These are phyloP conservation scores for Oegoconia quadripuncta DNA, from an alignment of 2,888 invertebrate genomes.

Conservation along the genomic window DNA sequence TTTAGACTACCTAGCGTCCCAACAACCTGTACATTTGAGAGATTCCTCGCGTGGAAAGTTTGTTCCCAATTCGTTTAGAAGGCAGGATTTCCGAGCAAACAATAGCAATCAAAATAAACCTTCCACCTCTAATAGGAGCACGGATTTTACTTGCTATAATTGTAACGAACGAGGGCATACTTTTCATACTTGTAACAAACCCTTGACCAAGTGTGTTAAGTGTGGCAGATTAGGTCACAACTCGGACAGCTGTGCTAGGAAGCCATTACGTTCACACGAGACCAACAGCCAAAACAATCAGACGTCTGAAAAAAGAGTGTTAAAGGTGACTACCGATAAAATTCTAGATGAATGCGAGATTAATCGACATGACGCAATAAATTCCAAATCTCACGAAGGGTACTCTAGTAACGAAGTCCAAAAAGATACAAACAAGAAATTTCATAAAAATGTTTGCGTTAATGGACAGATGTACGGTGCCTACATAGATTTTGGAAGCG, in stretches of 20 bases:
- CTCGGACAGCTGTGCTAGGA: slow-evolving; percentile 2
- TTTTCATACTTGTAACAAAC: slow-evolving; percentile 9
- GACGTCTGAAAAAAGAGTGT: slow-evolving; percentile 3
- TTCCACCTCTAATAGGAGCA: background rate
- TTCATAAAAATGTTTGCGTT: slow-evolving; percentile 10
- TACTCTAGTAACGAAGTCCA: too few relatives aligned
- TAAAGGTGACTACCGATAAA: slow-evolving; percentile 2
- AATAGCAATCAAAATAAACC: background rate
- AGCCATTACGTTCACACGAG: slow-evolving; percentile 1
- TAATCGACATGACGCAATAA: too few relatives aligned
- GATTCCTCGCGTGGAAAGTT: too few relatives aligned
- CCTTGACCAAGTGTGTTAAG: slow-evolving; percentile 3
- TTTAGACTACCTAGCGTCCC: slow-evolving; percentile 13
- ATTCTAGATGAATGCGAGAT: too few relatives aligned
- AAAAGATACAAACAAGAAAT: slow-evolving; percentile 16
- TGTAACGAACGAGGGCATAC: slow-evolving; percentile 12
- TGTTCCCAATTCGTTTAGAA: too few relatives aligned
- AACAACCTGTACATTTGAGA: background rate
- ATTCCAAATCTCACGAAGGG: too few relatives aligned
- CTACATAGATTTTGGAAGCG: slow-evolving; percentile 20
- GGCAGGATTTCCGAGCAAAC: background rate
- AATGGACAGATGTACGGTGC: slow-evolving; percentile 7
- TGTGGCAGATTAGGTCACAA: slow-evolving; percentile 13
- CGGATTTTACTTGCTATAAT: slow-evolving; percentile 8
- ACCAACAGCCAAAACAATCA: too few relatives aligned